A percentile compares a stretch with the other conserved stretches of the same genome.
Evolutionary conservation across 1,140 invertebrate species (phyloP).

Genomic region (Drosophila sucinea): DNA sequence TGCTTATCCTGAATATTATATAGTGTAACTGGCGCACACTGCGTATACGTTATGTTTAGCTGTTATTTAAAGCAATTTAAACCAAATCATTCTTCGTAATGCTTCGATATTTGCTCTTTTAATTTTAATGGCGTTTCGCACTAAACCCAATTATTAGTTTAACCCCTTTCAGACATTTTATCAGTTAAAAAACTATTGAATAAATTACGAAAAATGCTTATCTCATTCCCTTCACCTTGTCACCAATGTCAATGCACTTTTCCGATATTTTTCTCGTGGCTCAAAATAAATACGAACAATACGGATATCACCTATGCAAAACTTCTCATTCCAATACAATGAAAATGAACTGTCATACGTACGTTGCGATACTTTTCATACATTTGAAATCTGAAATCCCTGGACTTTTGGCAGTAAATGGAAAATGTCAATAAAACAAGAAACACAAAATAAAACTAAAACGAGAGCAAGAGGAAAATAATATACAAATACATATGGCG

Average conservation of each 20-base stretch:
- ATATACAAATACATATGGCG: neutral
- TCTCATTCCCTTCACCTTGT: neutral
- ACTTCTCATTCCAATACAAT: neutral
- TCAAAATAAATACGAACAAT: neutral
- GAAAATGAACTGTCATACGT: slow-evolving; percentile 67
- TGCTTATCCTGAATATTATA: no score
- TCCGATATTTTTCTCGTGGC: neutral
- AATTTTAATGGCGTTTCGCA: no score
- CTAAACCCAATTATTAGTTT: no score
- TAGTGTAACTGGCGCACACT: no score
- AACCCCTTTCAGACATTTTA: neutral
- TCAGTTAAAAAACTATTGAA: neutral
- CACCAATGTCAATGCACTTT: slow-evolving; percentile 19
- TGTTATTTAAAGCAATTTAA: no score
- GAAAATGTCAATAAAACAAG: slow-evolving; percentile 67
- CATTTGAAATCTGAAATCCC: slow-evolving; percentile 36
- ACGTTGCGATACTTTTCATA: neutral
- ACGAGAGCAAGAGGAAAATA: slow-evolving; percentile 3
- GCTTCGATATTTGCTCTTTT: no score
- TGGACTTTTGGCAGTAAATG: slow-evolving; percentile 51
- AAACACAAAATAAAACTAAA: slow-evolving; percentile 18
- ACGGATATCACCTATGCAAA: neutral
- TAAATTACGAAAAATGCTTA: neutral
- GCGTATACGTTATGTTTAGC: no score
- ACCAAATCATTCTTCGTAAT: no score